Evolutionary conservation across 2,888 invertebrate genomes (phyloP).

Genomic region (Hypomecis punctinalis): DNA sequence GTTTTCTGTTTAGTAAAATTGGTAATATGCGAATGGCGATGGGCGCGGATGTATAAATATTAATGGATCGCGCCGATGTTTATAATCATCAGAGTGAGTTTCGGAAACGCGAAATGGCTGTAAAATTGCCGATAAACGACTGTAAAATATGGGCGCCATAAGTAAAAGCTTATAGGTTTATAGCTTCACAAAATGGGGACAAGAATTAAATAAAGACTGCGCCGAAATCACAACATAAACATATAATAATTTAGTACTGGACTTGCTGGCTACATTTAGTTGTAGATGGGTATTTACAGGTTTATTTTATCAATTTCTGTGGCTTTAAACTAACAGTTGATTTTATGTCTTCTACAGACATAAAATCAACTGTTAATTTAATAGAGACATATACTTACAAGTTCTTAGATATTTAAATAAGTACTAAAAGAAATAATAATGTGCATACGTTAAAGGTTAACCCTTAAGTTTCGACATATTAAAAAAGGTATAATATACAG

Average conservation of each 20-base stretch:
- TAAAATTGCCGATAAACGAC: conserved; percentile 54
- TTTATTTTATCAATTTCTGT: too few species aligned
- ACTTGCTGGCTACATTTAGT: background rate
- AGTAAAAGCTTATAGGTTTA: conserved; percentile 36
- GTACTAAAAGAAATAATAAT: too few species aligned
- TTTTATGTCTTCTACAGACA: too few species aligned
- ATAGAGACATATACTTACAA: too few species aligned
- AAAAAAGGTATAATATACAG: too few species aligned
- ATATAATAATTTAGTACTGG: conserved; percentile 8
- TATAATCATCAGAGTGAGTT: conserved; percentile 61
- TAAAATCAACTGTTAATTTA: too few species aligned
- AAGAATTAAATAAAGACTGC: conserved; percentile 16
- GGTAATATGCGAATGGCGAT: conserved; percentile 74
- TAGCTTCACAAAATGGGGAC: conserved; percentile 26
- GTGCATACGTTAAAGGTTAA: too few species aligned
- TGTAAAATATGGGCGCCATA: conserved; percentile 29
- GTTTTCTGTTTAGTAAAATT: conserved; percentile 80
- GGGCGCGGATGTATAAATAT: conserved; percentile 76
- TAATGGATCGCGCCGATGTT: conserved; percentile 65
- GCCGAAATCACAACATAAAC: conserved; percentile 6
- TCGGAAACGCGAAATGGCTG: conserved; percentile 61
- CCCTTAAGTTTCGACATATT: too few species aligned
- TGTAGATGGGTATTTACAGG: background rate
- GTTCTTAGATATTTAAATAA: too few species aligned
- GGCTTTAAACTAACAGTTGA: too few species aligned